These are phyloP conservation scores for Edolisoma coerulescens DNA, from an alignment of 2,113 vertebrate genomes.

Conservation along the genomic window DNA sequence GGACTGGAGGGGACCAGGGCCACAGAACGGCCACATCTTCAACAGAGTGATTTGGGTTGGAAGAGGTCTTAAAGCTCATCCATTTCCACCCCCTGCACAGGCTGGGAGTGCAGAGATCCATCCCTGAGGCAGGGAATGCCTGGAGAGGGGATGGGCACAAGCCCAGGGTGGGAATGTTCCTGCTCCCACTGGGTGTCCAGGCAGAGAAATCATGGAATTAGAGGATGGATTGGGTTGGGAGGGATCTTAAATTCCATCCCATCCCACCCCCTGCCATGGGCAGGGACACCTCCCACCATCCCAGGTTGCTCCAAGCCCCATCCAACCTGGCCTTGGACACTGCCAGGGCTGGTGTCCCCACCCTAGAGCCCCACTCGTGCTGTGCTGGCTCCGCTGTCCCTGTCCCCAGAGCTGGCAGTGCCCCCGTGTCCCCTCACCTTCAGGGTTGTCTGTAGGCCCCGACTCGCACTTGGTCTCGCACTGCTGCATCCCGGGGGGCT, in stretches of 20 bases:
- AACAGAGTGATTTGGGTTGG: neutral
- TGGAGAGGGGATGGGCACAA: fast-evolving
- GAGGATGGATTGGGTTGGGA: neutral
- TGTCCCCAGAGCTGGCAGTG: neutral
- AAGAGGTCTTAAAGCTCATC: neutral
- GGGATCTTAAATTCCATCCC: neutral
- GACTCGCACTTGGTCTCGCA: constrained; percentile 91
- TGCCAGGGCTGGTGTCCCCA: neutral
- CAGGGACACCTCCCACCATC: neutral
- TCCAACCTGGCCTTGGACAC: neutral
- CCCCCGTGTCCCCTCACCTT: constrained; percentile 72
- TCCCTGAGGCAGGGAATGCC: neutral
- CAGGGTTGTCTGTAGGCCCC: constrained; percentile 84
- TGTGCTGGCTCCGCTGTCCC: neutral
- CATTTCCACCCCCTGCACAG: neutral
- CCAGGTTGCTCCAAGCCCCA: neutral
- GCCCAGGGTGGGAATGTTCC: neutral
- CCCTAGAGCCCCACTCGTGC: fast-evolving
- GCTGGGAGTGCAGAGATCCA: neutral
- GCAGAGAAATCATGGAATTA: neutral
- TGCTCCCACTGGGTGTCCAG: neutral
- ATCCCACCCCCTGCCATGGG: neutral
- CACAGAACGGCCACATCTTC: neutral
- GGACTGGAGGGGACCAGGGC: neutral
- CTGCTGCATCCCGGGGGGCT: constrained; percentile 85